These are phyloP conservation scores for Syngnathus floridae DNA, from an alignment of 2,113 vertebrate species.

Conservation along the genomic window DNA sequence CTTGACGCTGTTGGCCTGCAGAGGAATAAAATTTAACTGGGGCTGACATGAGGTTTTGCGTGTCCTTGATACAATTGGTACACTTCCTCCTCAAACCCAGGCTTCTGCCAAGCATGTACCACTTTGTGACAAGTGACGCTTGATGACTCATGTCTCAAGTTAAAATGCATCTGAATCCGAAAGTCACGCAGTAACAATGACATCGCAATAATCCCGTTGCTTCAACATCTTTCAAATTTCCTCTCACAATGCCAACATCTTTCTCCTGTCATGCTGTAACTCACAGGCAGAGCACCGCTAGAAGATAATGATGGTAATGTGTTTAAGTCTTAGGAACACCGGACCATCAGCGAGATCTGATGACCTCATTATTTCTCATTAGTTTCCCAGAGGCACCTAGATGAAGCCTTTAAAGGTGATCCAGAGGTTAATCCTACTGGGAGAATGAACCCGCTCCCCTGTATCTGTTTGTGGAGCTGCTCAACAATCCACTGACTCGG, in stretches of 20 bases:
- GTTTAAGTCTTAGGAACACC: constrained; percentile 55
- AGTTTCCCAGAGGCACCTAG: constrained; percentile 61
- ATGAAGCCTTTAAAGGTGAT: constrained; percentile 67
- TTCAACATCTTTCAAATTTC: constrained; percentile 21
- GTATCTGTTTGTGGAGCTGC: constrained; percentile 51
- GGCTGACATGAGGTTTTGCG: constrained; percentile 39
- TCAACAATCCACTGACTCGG: constrained; percentile 25
- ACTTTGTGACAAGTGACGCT: constrained; percentile 46
- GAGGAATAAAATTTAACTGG: constrained; percentile 26
- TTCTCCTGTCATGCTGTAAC: constrained; percentile 36
- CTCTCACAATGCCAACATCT: constrained; percentile 19
- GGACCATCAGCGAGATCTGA: constrained; percentile 52
- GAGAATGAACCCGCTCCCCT: constrained; percentile 53
- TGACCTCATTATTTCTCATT: constrained; percentile 73
- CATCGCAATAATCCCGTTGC: constrained; percentile 11
- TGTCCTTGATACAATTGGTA: constrained; percentile 5
- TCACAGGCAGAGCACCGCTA: constrained; percentile 37
- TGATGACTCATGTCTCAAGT: constrained; percentile 50
- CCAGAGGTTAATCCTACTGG: constrained; percentile 63
- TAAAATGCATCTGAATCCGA: constrained; percentile 43
- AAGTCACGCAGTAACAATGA: constrained; percentile 5
- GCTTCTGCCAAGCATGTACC: constrained; percentile 46
- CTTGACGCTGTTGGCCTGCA: constrained; percentile 33
- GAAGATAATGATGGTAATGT: constrained; percentile 61
- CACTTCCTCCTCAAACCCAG: constrained; percentile 9